Base-by-base conservation (phyloP, 2,113 vertebrate species). In the Girardinichthys multiradiatus region DNA sequence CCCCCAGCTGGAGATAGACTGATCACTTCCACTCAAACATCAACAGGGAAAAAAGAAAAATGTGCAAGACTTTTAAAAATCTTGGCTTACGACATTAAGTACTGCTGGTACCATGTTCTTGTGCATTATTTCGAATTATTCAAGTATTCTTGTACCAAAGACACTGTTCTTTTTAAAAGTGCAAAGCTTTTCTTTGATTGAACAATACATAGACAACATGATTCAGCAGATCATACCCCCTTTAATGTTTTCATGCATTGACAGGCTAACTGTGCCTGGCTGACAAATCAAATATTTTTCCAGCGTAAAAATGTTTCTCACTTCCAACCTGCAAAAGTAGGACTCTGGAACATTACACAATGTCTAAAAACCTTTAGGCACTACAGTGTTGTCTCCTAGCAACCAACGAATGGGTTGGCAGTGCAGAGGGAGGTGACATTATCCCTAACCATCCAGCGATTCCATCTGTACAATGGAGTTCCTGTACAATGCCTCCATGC, bases 361-460 rank as follows among this genome's bases (percentile, higher is more conserved):
- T 84, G 74, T 84, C 73, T 80, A 70, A 73, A 86, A 90, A 91
- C 91, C 89, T 92, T 91, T 86, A 86, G 90, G 86, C 90, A 74
- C 80, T 79, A 82, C 77, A 81, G 78, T 79, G 78, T 89, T 84
- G 90, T 93, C 86, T 91, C 92, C 91, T 93, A 93, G 92, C 92
- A 93, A 93, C 92, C 84, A 79, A 80, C 72, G 70, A 70, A 82
- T 86, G 86, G 86, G 84, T 66, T 89, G 78, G 80, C 74, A 72
- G 74, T 82, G 70, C 77, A 80, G 87, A 58, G 42, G 65, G 82
- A 86, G 83, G 80, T 85, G 86, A 90, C 82, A 81, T 84, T 86
- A 82, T 88, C 85, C 86, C 64, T 85, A 87, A 91, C 76, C 70
- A 81, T 81, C 74, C 70, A 74, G 45, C 57, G 27, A 80, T 72